Base-by-base conservation (phyloP, 2,113 vertebrate genomes). In the Pterocles gutturalis region DNA sequence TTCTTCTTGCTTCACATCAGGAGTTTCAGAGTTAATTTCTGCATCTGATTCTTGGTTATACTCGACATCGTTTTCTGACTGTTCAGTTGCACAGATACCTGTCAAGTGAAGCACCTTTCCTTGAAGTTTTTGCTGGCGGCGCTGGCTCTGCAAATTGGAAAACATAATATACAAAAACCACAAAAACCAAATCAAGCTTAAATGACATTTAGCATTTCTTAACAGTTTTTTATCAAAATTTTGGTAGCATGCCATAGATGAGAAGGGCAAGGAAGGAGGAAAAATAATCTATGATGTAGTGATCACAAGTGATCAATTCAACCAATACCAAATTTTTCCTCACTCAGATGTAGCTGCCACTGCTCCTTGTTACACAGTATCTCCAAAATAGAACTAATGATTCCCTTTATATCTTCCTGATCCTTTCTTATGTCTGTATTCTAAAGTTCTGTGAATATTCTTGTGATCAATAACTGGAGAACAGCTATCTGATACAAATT, bases 101-200 rank as follows among this genome's bases (percentile, higher is more conserved):
- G 91, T 93, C 86, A 98, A 95, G n/a, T 75, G 96, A 90, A 98
- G 93, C 16, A 98, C 45, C 95, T 98, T 99, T 67, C 95, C 97
- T 62, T 98, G 98, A 76, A 98, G 49, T 87, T 99, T 99, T 84
- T 99, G 99, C 94, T 99, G 99, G 38, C 98, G 98, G 82, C 98
- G 99, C 85, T 99, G 99, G 89, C 97, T 99, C 99, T 99, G 89
- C 49, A 69, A 69, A 97, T 95, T 60, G 69, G 41, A 94, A 60
- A 28, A 94, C 13, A 61, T 29, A 82, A 77, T 7, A 34, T 1
- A 65, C 19, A 81, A 72, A 10, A 83, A 45, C 11, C 11, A 75
- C 7, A 95, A 83, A 93, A 69, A 2, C 0, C 8, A 36, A 43
- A 76, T 22, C 25, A 62, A 80, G 14, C 48, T 64, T 36, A 75